phyloP scores from a whole-genome alignment of 2,113 vertebrate genomes.

The Bubo bubo region DNA sequence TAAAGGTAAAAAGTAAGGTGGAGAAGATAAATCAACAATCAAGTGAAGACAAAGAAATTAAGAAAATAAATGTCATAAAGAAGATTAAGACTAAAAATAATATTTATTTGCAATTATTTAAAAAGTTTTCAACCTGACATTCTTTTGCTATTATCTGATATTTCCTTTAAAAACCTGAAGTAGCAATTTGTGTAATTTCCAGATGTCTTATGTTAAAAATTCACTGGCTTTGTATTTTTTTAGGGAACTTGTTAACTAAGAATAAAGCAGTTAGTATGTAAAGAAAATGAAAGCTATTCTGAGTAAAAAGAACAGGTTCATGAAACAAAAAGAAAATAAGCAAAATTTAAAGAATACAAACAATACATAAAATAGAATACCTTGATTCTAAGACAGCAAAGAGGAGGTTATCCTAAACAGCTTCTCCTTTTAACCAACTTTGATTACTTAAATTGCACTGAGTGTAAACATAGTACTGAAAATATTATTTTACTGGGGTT shows the following conservation, averaged over 20 bases:
- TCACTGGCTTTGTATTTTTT: background rate
- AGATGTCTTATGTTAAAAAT: background rate
- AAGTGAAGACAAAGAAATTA: background rate
- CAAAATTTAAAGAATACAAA: background rate
- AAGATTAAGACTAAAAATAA: background rate
- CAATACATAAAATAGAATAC: background rate
- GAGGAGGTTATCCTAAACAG: background rate
- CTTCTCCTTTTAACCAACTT: background rate
- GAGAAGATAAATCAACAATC: background rate
- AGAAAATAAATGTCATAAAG: background rate
- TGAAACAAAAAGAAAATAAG: background rate
- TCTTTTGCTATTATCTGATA: background rate
- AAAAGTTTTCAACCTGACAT: background rate
- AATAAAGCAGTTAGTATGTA: background rate
- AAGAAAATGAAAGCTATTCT: background rate
- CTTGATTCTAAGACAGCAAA: background rate
- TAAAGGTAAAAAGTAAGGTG: background rate
- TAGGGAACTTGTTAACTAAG: background rate
- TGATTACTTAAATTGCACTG: background rate
- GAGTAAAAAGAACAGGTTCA: background rate
- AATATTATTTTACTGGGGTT: background rate
- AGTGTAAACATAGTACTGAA: background rate
- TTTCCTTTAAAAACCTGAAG: background rate
- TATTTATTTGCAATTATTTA: background rate
- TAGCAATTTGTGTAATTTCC: rapidly evolving